Evolutionary conservation across 2,888 invertebrate species (phyloP).

Genomic region (Synergus japonicus): DNA sequence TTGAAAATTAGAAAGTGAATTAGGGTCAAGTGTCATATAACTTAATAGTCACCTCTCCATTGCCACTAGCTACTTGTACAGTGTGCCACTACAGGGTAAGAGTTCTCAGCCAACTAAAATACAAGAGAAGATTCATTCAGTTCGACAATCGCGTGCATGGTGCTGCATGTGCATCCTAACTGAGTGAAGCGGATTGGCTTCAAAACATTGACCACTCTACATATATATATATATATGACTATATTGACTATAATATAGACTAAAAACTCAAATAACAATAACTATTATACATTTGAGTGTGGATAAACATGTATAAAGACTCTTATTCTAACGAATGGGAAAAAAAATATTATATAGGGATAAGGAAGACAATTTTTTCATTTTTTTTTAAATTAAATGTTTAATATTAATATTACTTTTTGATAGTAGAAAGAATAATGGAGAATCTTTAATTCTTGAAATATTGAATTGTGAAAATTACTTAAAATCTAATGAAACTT

Average conservation of each 20-base stretch:
- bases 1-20: slow-evolving; percentile 19
- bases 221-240: not conserved
- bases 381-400: no score
- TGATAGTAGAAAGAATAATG: no score
- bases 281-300: not conserved
- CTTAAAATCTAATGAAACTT: no score
- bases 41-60: slow-evolving; percentile 61
- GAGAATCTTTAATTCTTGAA: no score
- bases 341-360: not conserved
- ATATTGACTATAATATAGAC: not conserved
- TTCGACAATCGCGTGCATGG: slow-evolving; percentile 45
- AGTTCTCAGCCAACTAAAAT: slow-evolving; percentile 56
- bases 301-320: not conserved
- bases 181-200: not conserved
- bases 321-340: not conserved
- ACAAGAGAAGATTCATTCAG: slow-evolving; percentile 47
- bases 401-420: no score
- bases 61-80: slow-evolving; percentile 49
- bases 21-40: slow-evolving; percentile 43
- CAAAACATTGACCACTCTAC: not conserved
- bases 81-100: slow-evolving; percentile 58
- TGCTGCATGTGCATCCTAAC: slow-evolving; percentile 12
- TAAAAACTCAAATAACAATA: not conserved
- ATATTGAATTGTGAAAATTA: no score
- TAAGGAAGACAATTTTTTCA: not conserved